Evolutionary conservation across 2,888 invertebrate genomes (phyloP).

Genomic region (Thyatira batis): DNA sequence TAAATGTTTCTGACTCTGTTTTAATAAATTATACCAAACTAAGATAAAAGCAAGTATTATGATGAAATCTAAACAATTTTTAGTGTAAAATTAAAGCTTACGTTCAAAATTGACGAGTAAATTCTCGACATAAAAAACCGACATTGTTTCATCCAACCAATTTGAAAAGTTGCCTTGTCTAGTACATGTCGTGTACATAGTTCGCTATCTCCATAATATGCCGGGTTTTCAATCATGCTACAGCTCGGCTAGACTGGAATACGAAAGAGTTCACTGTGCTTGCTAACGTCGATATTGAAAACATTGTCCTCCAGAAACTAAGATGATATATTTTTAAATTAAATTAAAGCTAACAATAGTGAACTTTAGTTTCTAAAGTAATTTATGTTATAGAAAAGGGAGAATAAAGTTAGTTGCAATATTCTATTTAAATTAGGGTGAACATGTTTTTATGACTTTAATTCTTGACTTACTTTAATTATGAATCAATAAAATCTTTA

Average conservation of each 20-base stretch:
- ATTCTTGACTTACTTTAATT: no score
- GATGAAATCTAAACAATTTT: no score
- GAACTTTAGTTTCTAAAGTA: no score
- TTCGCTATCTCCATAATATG: constrained; percentile 10
- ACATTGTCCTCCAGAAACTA: constrained; percentile 9
- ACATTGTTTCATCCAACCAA: background rate
- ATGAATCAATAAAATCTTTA: no score
- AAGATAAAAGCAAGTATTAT: no score
- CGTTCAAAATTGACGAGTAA: no score
- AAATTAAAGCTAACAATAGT: background rate
- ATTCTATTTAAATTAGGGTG: background rate
- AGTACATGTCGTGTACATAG: background rate
- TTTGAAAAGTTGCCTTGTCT: background rate
- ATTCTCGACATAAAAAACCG: background rate
- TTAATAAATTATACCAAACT: no score
- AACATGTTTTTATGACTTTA: no score
- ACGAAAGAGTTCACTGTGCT: constrained; percentile 20
- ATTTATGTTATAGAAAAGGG: no score
- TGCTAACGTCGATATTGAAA: constrained; percentile 18
- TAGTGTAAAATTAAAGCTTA: no score
- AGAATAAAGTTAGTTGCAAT: background rate
- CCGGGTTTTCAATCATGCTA: constrained; percentile 16
- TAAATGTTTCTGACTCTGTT: no score
- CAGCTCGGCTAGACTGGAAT: constrained; percentile 11
- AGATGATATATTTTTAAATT: background rate